Percentiles rank a stretch among this genome's conserved stretches.
Evolutionary conservation across 2,888 invertebrate species (phyloP).

Genomic region (Luperina nickerlii): DNA sequence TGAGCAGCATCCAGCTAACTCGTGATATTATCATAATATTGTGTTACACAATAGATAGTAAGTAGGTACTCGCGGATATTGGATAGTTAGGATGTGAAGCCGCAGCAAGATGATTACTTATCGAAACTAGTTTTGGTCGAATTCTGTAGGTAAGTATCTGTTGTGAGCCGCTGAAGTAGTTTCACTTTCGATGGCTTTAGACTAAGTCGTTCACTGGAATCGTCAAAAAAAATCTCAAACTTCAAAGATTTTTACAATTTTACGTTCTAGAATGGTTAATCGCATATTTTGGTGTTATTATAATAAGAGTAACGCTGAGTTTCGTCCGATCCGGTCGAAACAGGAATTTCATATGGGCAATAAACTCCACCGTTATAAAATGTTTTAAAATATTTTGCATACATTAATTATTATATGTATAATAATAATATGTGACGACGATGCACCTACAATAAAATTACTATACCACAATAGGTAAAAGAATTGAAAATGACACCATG

Average conservation of each 20-base stretch:
- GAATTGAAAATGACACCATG: no score
- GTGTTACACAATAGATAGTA: not conserved
- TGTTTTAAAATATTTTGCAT: no score
- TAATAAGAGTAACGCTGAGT: no score
- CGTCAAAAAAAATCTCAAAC: not conserved
- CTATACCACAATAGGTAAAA: no score
- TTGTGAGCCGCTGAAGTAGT: not conserved
- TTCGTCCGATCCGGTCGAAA: no score
- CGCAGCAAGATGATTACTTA: constrained; percentile 22
- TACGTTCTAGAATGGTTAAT: no score
- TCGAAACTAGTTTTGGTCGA: constrained; percentile 4
- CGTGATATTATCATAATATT: constrained; percentile 14
- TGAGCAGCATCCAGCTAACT: constrained; percentile 4
- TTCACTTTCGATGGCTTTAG: not conserved
- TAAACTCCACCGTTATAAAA: no score
- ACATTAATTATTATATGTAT: no score
- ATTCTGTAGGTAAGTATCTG: not conserved
- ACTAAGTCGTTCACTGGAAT: not conserved
- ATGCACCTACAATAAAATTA: no score
- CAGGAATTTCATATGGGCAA: no score
- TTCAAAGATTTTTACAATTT: not conserved
- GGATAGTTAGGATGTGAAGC: constrained; percentile 4
- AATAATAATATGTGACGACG: no score
- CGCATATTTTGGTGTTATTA: no score
- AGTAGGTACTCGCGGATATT: constrained; percentile 1